Percentiles rank a stretch among this genome's conserved stretches.
Conservation (phyloP, 2,888 invertebrate genomes). For the Myopa testacea region DNA sequence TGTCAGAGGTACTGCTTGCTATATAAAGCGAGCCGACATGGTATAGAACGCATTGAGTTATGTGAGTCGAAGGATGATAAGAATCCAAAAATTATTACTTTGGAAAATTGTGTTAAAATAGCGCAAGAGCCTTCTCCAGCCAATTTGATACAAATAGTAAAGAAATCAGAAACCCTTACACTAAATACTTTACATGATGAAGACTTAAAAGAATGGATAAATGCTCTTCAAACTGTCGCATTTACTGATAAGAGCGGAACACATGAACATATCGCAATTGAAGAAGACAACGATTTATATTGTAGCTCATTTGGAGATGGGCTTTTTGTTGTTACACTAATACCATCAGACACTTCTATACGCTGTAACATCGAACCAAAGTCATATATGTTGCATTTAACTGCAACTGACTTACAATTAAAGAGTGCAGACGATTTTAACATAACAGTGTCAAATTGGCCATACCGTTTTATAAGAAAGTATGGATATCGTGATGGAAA, state of each 20-base stretch:
- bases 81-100: slow-evolving; percentile 81
- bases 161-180: slow-evolving; percentile 78
- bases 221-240: slow-evolving; percentile 83
- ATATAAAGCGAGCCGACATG: slow-evolving; percentile 85
- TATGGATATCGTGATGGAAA: slow-evolving; percentile 89
- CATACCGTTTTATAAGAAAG: slow-evolving; percentile 83
- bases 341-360: slow-evolving; percentile 82
- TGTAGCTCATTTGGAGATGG: slow-evolving; percentile 85
- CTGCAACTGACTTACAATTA: slow-evolving; percentile 80
- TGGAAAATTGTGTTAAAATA: slow-evolving; percentile 91
- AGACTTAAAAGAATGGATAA: slow-evolving; percentile 82
- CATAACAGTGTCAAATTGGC: slow-evolving; percentile 79
- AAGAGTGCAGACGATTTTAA: slow-evolving; percentile 74
- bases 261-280: slow-evolving; percentile 70
- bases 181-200: slow-evolving; percentile 74
- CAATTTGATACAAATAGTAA: slow-evolving; percentile 77
- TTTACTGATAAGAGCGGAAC: slow-evolving; percentile 76
- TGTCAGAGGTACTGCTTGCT: slow-evolving; percentile 76
- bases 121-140: slow-evolving; percentile 74
- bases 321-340: slow-evolving; percentile 81
- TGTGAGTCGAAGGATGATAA: slow-evolving; percentile 84
- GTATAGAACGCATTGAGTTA: slow-evolving; percentile 86
- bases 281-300: slow-evolving; percentile 90
- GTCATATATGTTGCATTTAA: slow-evolving; percentile 79
- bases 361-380: slow-evolving; percentile 80